Base-by-base conservation (phyloP, 2,113 vertebrate genomes). In the Hassar affinis region DNA sequence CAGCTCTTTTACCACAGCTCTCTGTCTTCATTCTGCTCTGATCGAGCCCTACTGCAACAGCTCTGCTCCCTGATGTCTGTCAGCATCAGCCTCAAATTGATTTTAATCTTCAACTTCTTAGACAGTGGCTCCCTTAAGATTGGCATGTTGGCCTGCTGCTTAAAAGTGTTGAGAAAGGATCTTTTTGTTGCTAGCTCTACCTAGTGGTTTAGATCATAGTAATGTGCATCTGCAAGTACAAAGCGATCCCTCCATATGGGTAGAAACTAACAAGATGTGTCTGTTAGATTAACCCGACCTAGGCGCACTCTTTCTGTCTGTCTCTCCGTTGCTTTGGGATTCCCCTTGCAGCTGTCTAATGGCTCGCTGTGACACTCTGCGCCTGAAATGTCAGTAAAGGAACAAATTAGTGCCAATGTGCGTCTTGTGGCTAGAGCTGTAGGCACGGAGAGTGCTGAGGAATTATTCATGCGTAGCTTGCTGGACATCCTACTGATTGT, bases 401-500 rank as follows among this genome's bases (percentile, higher is more conserved):
- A 74, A 68, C n/a, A 66, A 82, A 76, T 81, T 75, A 61, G 79
- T 76, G 78, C 72, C 80, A 76, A 76, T 69, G 68, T 30, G 78
- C 20, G 76, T n/a, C 68, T 64, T 78, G 45, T 51, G 54, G 74
- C 30, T 22, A 20, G 57, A 79, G 45, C 49, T 82, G 83, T 69
- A 45, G 78, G 68, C 80, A 87, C 78, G 81, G 88, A 74, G 64
- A 80, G n/a, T 33, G 9, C 14, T 6, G 56, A 2, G 22, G 35
- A 75, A 81, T 78, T 49, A 69, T 35, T 78, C 84, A 68, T 83
- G 78, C 59, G 59, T 90, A 81, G 84, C 87, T 91, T 86, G 85
- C 20, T 30, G 84, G 87, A 84, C 82, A 82, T 85, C 89, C 92
- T 84, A 80, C 86, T 90, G 93, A 90, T 92, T 87, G 81, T 76